Percentiles rank a stretch among this genome's conserved stretches.
These are phyloP conservation scores for Diorhabda sublineata DNA, from an alignment of 1,140 invertebrate genomes.

Conservation along the genomic window DNA sequence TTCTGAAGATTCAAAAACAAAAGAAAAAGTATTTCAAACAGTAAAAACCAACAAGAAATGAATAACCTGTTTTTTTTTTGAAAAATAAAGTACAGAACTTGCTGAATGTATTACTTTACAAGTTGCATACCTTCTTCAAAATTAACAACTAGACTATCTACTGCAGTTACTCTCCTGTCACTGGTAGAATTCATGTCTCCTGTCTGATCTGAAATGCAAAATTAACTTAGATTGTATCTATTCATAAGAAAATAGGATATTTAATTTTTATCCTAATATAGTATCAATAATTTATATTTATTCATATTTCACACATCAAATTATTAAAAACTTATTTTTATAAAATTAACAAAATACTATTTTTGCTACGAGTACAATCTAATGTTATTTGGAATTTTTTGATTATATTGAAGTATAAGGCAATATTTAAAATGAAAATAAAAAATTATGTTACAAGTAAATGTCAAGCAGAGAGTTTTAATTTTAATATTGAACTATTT, in stretches of 20 bases:
- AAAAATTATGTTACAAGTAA: no score
- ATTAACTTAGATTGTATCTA: not conserved
- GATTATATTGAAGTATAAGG: no score
- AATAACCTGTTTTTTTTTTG: not conserved
- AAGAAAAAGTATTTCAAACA: slow-evolving; percentile 10
- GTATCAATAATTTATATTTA: no score
- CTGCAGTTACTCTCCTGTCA: slow-evolving; percentile 34
- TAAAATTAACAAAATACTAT: no score
- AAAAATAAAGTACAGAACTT: not conserved
- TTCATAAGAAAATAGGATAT: not conserved
- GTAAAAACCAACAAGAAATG: not conserved
- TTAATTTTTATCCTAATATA: not conserved
- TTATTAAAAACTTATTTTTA: no score
- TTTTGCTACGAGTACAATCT: no score
- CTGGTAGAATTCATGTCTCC: not conserved
- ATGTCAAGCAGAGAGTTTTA: no score
- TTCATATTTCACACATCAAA: not conserved
- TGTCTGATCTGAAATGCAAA: not conserved
- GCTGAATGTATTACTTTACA: slow-evolving; percentile 50
- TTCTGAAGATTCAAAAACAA: slow-evolving; percentile 1
- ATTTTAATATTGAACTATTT: no score
- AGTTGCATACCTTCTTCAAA: slow-evolving; percentile 76
- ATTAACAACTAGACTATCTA: slow-evolving; percentile 67
- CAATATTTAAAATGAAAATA: no score
- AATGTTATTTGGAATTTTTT: no score